Conservation (phyloP, 2,888 invertebrate genomes). For the Plagodis dolabraria region DNA sequence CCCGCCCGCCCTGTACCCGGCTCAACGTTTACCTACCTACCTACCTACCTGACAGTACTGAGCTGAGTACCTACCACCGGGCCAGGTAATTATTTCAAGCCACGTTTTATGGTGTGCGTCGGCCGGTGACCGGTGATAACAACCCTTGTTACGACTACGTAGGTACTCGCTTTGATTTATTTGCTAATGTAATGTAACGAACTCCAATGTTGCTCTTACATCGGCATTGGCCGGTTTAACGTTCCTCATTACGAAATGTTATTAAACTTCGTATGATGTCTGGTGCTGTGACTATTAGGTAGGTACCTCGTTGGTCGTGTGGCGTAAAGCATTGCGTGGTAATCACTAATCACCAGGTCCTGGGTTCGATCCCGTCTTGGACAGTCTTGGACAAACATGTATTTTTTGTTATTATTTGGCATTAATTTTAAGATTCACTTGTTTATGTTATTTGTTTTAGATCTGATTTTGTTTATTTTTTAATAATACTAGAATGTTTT, state of each 20-base stretch:
- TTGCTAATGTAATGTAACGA: constrained; percentile 1
- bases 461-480: too few relatives aligned
- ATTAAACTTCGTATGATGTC: neutral
- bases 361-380: too few relatives aligned
- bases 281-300: too few relatives aligned
- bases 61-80: constrained; percentile 34
- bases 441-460: too few relatives aligned
- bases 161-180: constrained; percentile 19
- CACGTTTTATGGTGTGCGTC: constrained; percentile 48
- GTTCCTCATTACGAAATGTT: neutral
- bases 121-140: constrained; percentile 43
- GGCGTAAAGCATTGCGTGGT: too few relatives aligned
- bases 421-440: too few relatives aligned
- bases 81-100: constrained; percentile 52
- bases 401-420: too few relatives aligned
- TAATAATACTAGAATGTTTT: too few relatives aligned
- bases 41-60: constrained; percentile 27
- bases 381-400: too few relatives aligned
- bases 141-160: constrained; percentile 19
- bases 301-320: too few relatives aligned
- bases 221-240: neutral
- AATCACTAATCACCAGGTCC: too few relatives aligned
- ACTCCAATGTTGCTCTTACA: neutral
- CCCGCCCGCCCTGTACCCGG: constrained; percentile 71
- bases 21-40: constrained; percentile 41